Base-by-base conservation (phyloP, 2,113 vertebrate genomes). In the Pomatorhinus ruficollis region DNA sequence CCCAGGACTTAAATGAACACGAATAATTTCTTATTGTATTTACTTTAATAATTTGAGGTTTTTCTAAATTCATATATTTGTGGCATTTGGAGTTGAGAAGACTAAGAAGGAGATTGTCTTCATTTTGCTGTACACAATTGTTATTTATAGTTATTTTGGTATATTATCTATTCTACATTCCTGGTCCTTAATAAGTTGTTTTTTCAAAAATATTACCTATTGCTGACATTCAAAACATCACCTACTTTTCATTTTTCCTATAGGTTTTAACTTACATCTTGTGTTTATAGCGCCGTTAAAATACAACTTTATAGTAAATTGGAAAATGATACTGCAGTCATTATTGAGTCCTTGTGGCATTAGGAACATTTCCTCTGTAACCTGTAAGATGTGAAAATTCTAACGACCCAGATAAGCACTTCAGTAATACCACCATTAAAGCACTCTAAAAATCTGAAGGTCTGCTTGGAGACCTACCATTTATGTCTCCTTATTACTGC, bases 231-330 rank as follows among this genome's bases (percentile, higher is more conserved):
- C 69, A n/a, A 80, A 94, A 50, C 33, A 22, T 74, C 9, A 42
- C 49, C 31, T 66, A 50, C n/a, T 90, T 95, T 53, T 74, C 11
- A 15, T 79, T 97, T 93, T 94, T 83, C 50, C 24, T 54, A 1
- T 35, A 33, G 31, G 4, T 84, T 96, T 93, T 81, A 65, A 35
- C 64, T 49, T 83, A 53, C 4, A 27, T 65, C 6, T 61, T 24
- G 27, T 66, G 37, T 91, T 94, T 87, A 57, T 54, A 92, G 40
- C 1, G 28, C 75, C 35, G 19, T 75, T 97, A 71, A 97, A 96
- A 93, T 90, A 74, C 12, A 89, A 71, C 74, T 79, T 95, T 68
- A 84, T 65, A n/a, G 64, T 93, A 54, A 93, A 61, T 8, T 84
- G 61, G 59, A 66, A 95, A 92, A 93, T 25, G 64, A 47, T 84